phyloP scores from a whole-genome alignment of 1,140 invertebrate species.

The Philotrypesis tridentata region DNA sequence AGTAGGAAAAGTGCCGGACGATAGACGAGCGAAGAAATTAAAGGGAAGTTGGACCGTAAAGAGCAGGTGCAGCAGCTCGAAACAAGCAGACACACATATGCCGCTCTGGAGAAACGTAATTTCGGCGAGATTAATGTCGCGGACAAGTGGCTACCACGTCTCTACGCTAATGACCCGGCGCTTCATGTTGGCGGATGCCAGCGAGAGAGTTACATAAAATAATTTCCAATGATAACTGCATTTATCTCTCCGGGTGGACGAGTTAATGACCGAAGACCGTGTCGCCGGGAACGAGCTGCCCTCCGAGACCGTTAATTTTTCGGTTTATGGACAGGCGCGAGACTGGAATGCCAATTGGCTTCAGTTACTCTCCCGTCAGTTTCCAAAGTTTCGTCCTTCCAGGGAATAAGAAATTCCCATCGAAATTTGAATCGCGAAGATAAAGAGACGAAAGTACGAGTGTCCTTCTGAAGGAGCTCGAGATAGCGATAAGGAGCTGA shows the following conservation, averaged over 20 bases:
- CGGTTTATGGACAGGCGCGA: neutral
- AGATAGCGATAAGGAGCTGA: neutral
- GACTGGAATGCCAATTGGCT: neutral
- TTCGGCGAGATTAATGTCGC: neutral
- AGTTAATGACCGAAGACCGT: neutral
- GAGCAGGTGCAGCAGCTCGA: neutral
- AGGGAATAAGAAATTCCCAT: neutral
- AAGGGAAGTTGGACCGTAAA: neutral
- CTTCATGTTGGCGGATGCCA: neutral
- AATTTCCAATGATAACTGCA: conserved; percentile 20
- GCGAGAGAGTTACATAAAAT: neutral
- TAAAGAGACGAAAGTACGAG: neutral
- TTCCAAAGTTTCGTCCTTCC: too few species aligned
- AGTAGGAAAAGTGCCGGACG: neutral
- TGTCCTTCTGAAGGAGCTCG: neutral
- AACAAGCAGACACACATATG: neutral
- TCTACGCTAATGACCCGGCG: neutral
- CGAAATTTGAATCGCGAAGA: neutral
- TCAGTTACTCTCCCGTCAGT: too few species aligned
- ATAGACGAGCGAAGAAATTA: conserved; percentile 1
- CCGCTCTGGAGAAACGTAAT: conserved; percentile 16
- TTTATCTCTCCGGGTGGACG: neutral
- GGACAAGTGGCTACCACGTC: neutral
- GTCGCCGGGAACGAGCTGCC: neutral
- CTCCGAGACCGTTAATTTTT: neutral